Percentiles rank a stretch among this genome's conserved stretches.
Conservation (phyloP, 2,797 vertebrate genomes). For the Picus viridis region DNA sequence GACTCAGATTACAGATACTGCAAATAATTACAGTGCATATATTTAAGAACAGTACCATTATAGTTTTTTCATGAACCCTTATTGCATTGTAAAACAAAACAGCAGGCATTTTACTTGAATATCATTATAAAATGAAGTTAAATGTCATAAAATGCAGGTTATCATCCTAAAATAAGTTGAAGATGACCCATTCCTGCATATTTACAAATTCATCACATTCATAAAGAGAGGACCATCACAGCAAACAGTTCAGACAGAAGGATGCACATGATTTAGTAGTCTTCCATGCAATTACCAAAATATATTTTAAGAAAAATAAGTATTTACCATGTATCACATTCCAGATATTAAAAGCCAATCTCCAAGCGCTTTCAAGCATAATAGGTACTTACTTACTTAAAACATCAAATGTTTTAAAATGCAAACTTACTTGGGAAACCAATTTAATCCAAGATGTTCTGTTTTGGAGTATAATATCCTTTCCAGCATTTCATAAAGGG, state of each 20-base stretch:
- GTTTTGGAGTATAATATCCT: constrained; percentile 97
- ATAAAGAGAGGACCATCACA: neutral
- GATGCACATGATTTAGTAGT: neutral
- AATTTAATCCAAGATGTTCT: constrained; percentile 96
- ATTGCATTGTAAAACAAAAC: neutral
- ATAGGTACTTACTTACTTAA: neutral
- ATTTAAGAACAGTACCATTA: neutral
- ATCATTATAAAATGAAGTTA: neutral
- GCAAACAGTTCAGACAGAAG: neutral
- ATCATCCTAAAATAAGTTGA: neutral
- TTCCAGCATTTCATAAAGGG: constrained; percentile 93
- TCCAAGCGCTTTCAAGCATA: neutral
- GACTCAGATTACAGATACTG: neutral
- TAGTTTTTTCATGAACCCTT: neutral
- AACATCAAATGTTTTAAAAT: neutral
- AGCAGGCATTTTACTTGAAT: neutral
- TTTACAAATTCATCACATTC: neutral
- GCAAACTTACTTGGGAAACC: constrained; percentile 95
- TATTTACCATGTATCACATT: neutral
- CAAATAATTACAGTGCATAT: neutral
- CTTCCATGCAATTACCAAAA: neutral
- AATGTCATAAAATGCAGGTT: neutral
- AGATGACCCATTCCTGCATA: neutral
- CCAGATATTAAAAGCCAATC: neutral
- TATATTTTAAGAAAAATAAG: neutral